phyloP scores from a whole-genome alignment of 1,140 invertebrate genomes.

The Drosophila asahinai region DNA sequence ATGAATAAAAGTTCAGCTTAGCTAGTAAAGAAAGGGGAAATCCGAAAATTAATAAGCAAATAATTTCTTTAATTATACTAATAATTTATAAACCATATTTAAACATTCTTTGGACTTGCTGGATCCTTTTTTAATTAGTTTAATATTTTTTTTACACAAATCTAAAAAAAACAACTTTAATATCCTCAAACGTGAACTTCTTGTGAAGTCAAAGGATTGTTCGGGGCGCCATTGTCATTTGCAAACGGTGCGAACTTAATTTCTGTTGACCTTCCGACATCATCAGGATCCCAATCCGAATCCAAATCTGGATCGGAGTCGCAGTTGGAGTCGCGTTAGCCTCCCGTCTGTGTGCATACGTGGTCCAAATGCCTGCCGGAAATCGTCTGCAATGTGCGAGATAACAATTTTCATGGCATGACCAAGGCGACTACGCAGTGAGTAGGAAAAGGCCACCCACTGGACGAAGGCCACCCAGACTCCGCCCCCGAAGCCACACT shows the following conservation, averaged over 20 bases:
- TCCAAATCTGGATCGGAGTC: slow-evolving; percentile 13
- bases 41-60: not conserved
- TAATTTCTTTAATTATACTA: not conserved
- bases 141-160: not conserved
- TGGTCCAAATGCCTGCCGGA: slow-evolving; percentile 68
- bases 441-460: not conserved
- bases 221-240: slow-evolving; percentile 49
- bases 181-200: not conserved
- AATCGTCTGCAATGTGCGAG: slow-evolving; percentile 80
- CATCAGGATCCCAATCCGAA: slow-evolving; percentile 3
- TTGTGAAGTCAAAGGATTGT: not conserved
- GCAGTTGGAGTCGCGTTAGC: slow-evolving; percentile 4
- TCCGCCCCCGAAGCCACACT: slow-evolving; percentile 48
- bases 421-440: slow-evolving; percentile 43
- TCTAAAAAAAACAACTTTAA: not conserved
- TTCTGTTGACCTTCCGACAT: slow-evolving; percentile 30
- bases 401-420: slow-evolving; percentile 80
- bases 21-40: not conserved
- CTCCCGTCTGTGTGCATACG: slow-evolving; percentile 12
- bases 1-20: too few relatives aligned
- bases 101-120: too few relatives aligned
- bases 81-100: not conserved
- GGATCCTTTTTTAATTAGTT: too few relatives aligned
- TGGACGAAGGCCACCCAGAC: not conserved
- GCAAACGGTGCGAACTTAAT: slow-evolving; percentile 75